Percentiles rank a stretch among this genome's conserved stretches.
These are phyloP conservation scores for Centropus unirufus DNA, from an alignment of 2,113 vertebrate species.

Conservation along the genomic window DNA sequence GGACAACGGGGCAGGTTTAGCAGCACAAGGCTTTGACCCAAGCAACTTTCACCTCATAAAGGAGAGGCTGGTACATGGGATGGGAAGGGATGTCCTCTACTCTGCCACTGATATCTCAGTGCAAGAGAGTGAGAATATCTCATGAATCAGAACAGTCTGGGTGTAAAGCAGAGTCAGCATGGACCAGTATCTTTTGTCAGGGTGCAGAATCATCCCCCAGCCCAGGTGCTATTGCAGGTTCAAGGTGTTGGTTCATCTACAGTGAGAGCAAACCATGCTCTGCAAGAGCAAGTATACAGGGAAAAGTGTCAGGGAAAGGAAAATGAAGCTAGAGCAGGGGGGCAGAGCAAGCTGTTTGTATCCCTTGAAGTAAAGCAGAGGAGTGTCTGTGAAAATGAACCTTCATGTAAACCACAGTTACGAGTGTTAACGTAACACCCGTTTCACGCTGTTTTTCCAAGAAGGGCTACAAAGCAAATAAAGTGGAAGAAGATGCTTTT, in stretches of 20 bases:
- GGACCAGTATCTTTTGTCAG: background rate
- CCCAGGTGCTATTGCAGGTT: background rate
- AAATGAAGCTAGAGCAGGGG: background rate
- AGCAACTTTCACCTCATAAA: background rate
- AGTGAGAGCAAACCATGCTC: background rate
- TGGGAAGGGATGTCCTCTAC: background rate
- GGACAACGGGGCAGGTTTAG: background rate
- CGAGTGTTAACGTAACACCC: background rate
- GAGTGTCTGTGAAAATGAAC: slow-evolving; percentile 2
- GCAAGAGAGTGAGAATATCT: background rate
- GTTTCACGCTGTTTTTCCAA: background rate
- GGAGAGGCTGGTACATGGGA: fast-evolving
- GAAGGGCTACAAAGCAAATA: background rate
- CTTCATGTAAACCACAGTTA: slow-evolving; percentile 3
- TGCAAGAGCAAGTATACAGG: background rate
- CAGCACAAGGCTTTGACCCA: background rate
- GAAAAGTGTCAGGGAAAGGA: background rate
- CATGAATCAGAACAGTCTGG: background rate
- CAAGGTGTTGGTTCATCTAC: background rate
- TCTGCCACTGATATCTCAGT: background rate
- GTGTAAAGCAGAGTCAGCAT: background rate
- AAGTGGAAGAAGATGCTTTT: slow-evolving; percentile 16
- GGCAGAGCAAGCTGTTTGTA: background rate
- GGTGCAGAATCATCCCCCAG: background rate
- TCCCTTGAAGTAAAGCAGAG: background rate